A percentile compares a stretch with the other conserved stretches of the same genome.
Evolutionary conservation across 1,140 invertebrate genomes (phyloP).

Genomic region (Acyrthosiphon pisum): DNA sequence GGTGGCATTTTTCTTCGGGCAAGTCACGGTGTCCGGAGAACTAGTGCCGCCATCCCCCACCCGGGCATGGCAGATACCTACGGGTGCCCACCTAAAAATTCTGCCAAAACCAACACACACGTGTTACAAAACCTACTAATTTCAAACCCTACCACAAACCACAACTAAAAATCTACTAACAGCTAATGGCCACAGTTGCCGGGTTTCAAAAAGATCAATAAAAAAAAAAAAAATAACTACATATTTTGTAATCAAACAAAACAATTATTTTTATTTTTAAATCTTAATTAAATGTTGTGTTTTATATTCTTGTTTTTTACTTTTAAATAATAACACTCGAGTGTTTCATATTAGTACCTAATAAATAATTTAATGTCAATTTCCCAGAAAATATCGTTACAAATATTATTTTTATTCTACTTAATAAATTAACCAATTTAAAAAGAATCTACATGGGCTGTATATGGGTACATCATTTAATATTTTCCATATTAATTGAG

Average conservation of each 20-base stretch:
- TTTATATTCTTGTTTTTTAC: neutral
- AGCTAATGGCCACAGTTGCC: no score
- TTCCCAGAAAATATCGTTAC: neutral
- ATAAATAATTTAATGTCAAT: neutral
- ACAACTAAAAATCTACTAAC: no score
- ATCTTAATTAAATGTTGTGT: neutral
- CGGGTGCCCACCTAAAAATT: no score
- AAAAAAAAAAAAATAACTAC: no score
- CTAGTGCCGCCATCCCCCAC: no score
- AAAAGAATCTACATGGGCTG: neutral
- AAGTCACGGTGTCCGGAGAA: no score
- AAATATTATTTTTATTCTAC: neutral
- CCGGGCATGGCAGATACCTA: no score
- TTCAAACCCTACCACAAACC: no score
- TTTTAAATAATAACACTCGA: neutral
- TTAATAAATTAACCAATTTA: neutral
- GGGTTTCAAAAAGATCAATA: no score
- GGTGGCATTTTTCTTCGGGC: no score
- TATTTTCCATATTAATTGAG: neutral
- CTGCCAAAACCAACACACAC: no score
- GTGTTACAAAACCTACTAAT: no score
- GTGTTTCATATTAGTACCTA: neutral
- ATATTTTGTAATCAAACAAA: neutral
- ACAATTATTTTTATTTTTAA: neutral
- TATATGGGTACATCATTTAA: neutral